These are phyloP conservation scores for Catharus bicknelli DNA, from an alignment of 2,113 vertebrate genomes.

Conservation along the genomic window DNA sequence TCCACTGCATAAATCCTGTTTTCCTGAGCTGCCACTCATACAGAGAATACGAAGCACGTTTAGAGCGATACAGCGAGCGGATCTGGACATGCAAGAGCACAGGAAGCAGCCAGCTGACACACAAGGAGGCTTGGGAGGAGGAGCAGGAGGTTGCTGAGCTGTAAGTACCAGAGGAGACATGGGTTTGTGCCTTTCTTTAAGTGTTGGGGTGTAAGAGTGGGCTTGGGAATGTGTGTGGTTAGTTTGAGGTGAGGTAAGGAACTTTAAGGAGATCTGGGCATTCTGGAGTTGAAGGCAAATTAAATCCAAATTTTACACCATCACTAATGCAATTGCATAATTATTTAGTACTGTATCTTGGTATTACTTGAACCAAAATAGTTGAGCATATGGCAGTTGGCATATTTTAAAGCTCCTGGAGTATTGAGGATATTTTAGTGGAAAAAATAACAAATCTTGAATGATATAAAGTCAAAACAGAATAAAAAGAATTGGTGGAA, in stretches of 20 bases:
- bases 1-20: slow-evolving; percentile 46
- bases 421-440: background rate
- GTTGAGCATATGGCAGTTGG: background rate
- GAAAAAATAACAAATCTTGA: background rate
- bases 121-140: slow-evolving; percentile 98
- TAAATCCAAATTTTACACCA: background rate
- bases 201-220: background rate
- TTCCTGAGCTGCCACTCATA: slow-evolving; percentile 79
- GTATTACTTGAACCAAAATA: background rate
- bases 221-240: background rate
- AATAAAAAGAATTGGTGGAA: background rate
- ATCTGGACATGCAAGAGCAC: slow-evolving; percentile 99
- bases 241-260: background rate
- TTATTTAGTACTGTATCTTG: background rate
- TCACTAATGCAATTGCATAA: background rate
- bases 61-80: slow-evolving; percentile 87
- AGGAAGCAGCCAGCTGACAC: slow-evolving; percentile 94
- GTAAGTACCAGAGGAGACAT: slow-evolving; percentile 78
- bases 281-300: background rate
- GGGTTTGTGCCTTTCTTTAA: background rate
- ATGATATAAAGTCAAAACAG: background rate
- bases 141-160: slow-evolving; percentile 98
- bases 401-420: background rate
- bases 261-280: background rate
- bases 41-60: slow-evolving; percentile 93